Evolutionary conservation across 2,113 vertebrate genomes (phyloP).

Genomic region (Bostrychus sinensis): DNA sequence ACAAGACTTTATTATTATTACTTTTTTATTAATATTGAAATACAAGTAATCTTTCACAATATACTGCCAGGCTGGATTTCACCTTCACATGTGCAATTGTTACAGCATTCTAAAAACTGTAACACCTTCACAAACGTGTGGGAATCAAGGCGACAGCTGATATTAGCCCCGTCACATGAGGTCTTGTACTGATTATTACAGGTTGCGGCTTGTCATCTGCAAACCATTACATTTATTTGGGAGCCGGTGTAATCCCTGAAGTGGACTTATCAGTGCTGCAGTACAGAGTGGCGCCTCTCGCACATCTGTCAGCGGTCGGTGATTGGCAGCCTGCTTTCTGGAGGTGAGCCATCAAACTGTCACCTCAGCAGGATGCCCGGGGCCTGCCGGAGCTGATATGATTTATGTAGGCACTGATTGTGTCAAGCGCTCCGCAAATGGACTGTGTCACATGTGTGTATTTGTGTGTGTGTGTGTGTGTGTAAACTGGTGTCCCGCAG

Average conservation of each 20-base stretch:
- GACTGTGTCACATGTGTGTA: constrained; percentile 65
- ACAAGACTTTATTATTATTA: too few species aligned
- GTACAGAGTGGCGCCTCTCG: constrained; percentile 40
- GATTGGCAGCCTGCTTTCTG: constrained; percentile 70
- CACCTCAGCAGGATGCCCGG: constrained; percentile 58
- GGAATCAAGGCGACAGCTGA: not conserved
- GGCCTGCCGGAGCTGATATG: constrained; percentile 67
- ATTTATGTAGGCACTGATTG: constrained; percentile 75
- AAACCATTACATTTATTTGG: constrained; percentile 38
- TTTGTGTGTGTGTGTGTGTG: too few species aligned
- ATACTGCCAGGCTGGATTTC: too few species aligned
- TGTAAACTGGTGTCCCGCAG: constrained; percentile 55
- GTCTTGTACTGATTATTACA: constrained; percentile 10
- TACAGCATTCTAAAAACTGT: not conserved
- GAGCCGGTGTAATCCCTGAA: constrained; percentile 30
- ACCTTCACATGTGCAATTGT: not conserved
- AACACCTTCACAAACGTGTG: not conserved
- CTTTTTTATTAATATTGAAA: too few species aligned
- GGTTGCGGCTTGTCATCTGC: constrained; percentile 34
- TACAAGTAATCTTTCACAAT: too few species aligned
- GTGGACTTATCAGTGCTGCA: constrained; percentile 21
- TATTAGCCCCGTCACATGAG: not conserved
- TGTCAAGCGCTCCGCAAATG: constrained; percentile 70
- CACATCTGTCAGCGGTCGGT: constrained; percentile 60
- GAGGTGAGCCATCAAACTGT: constrained; percentile 66